Evolutionary conservation across 2,888 invertebrate species (phyloP), one percentile per base, ranked within the genome.

Genomic region (Drosophila colorata): DNA sequence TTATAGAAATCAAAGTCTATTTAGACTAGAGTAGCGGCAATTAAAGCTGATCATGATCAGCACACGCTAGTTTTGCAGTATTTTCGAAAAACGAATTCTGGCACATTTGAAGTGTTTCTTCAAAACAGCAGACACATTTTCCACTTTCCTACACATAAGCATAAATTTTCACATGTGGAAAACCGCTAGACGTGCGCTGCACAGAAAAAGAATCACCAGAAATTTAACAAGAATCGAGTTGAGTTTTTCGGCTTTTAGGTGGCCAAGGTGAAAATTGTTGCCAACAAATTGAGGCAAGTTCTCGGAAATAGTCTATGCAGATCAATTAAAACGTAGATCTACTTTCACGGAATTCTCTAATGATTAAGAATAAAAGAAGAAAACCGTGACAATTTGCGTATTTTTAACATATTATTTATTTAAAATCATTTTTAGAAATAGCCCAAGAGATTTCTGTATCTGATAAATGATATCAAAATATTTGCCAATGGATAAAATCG

Each of bases 201-300:
- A 28, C 28, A 28, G 28, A 11, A 57, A 35, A 38, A 78, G 80
- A 76, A 84, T 33, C 52, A 64, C 60, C 60, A 6, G 38, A 67
- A 69, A 78, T 56, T 80, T 69, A 73, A 55, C 69, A 67, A 65
- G 84, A 83, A 73, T 51, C 61, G 48, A 69, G 63, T 66, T 69
- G 47, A 55, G 60, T 57, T 61, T 40, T 69, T 55, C 38, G n/a
- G 8, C 8, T 51, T 51, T 11, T 4, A 55, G 38, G 56, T 46
- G n/a, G 11, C 40, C 16, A n/a, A 25, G 16, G 52, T 56, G 33
- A 44, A 60, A 53, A 35, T 56, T 35, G 38, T n/a, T 69, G 55
- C 49, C 37, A 69, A 16, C 38, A 14, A 71, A 59, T 43, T 14
- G n/a, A 25, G 9, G 6, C 18, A 74, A 38, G 9, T 73, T 74